Evolutionary conservation across 1,140 invertebrate genomes (phyloP), one percentile per base, ranked within the genome.

Genomic region (Procambarus clarkii): DNA sequence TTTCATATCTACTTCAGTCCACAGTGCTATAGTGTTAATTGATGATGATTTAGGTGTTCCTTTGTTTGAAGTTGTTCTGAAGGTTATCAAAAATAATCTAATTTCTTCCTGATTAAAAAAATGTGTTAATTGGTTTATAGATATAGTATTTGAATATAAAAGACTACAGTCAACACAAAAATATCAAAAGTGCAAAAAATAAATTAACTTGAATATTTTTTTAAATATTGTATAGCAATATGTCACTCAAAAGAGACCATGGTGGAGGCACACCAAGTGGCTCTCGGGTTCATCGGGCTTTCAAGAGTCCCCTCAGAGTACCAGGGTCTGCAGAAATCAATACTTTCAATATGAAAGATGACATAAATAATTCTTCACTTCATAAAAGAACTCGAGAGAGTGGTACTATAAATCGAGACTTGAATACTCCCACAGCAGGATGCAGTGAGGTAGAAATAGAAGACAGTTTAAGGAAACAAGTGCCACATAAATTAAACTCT

Each of bases 261-360:
- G 50, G n/a, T 18, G 34, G 44, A 60, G 76, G 50, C 44, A 90
- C 74, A 64, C 71, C 80, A 84, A 48, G 54, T 58, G 71, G 15
- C 2, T 64, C 81, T 11, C 34, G 74, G 45, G 88, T 84, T 18
- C 46, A 58, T 58, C 88, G 84, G 50, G 64, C 88, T 78, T 90
- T 90, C 34, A 90, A 83, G 46, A 90, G 88, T 60, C 88, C 88
- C 58, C 77, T 90, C 46, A 74, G 88, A 64, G 34, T 46, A 13
- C 9, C 81, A 18, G 34, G 60, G 34, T 45, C 81, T 21, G 3
- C 81, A 69, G 24, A 69, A 18, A 13, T 45, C 45, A 58, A n/a
- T 34, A 18, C 50, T 44, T 3, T 60, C 21, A 11, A 34, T n/a
- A 34, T 58, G n/a, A 60, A 15, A 60, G 21, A 60, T 44, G 50